Base-by-base conservation (phyloP, 2,888 invertebrate species). In the Drosophila macrospina region DNA sequence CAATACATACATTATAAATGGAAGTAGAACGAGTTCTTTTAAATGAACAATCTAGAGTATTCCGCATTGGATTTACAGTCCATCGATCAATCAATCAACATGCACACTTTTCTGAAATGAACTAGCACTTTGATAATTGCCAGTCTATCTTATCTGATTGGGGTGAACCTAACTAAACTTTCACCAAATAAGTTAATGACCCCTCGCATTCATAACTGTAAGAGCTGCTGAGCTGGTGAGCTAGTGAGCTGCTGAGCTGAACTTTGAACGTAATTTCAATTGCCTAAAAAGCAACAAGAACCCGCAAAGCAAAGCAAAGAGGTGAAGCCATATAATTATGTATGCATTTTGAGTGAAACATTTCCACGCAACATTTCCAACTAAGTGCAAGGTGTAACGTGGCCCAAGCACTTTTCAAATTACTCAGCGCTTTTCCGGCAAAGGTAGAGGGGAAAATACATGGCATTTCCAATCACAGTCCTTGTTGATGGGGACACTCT, bases 381-480 rank as follows among this genome's bases (percentile, higher is more conserved):
- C 69, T 61, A 69, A 75, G 76, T 79, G 80, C 74, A 66, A 74
- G 76, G 66, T 80, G 80, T 56, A 64, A 39, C 48, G 16, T 37
- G 36, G 37, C 26, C 34, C 37, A 55, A 76, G 76, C 83, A 83
- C 86, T 86, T 83, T 80, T 69, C 78, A 73, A 70, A 83, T 83
- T 83, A 83, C 86, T 86, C 82, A 78, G 73, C 83, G 62, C 61
- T 83, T 80, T 80, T 64, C 68, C 69, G 39, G 39, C 26, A 32
- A 42, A 39, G 37, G 10, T 4, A n/a, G 6, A 16, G 28, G 26
- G 55, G 48, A 36, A 51, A 56, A 67, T 51, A 51, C 60, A 52
- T 64, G 48, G 44, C 72, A 83, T 79, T 86, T 79, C 64, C 86
- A 83, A 83, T 86, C 83, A 72, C 54, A 84, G 84, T 70, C 52